A percentile compares a stretch with the other conserved stretches of the same genome.
Conservation (phyloP, 2,113 vertebrate genomes). For the Rafetus swinhoei region DNA sequence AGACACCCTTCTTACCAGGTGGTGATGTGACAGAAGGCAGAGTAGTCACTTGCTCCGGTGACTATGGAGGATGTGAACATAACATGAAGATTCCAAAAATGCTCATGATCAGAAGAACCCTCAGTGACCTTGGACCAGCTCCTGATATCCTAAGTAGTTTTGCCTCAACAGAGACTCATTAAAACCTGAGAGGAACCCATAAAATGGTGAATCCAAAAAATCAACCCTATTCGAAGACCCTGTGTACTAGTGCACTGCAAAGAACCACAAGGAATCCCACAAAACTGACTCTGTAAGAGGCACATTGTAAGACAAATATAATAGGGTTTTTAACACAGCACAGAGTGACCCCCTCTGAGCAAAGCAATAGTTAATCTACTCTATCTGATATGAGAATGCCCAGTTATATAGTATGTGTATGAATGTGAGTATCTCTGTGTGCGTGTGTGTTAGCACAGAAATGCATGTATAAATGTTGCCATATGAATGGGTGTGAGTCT, state of each 20-base stretch:
- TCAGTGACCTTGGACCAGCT: fast-evolving
- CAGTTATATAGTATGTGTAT: fast-evolving
- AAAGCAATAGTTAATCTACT: background rate
- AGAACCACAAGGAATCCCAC: background rate
- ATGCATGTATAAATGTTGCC: background rate
- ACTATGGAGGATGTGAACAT: background rate
- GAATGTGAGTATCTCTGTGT: background rate
- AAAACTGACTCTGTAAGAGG: background rate
- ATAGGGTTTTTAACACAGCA: background rate
- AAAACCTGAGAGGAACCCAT: background rate
- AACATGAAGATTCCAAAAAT: background rate
- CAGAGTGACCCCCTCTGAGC: background rate
- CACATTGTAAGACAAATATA: background rate
- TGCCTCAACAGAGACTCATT: background rate
- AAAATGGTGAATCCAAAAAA: background rate
- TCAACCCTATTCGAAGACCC: background rate
- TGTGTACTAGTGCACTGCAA: background rate
- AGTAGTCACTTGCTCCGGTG: background rate
- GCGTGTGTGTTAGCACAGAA: fast-evolving
- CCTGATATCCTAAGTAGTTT: background rate
- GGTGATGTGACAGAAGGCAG: background rate
- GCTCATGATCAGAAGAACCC: background rate
- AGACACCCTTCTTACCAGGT: background rate
- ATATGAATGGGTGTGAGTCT: background rate
- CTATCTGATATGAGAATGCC: background rate